Evolutionary conservation across 2,888 invertebrate species (phyloP).

Genomic region (Rambutsinella grinnellia): DNA sequence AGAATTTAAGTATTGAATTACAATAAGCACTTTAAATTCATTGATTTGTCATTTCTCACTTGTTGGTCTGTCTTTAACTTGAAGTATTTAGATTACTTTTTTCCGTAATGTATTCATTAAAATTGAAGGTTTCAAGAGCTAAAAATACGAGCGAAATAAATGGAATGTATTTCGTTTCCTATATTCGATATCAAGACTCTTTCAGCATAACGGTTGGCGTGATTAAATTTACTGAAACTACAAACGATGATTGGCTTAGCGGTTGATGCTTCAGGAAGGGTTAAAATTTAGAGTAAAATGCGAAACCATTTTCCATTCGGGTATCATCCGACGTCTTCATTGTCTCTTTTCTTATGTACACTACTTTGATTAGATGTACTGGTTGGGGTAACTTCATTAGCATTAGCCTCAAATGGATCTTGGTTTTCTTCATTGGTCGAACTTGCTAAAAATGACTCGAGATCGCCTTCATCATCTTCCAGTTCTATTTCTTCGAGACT

Average conservation of each 20-base stretch:
- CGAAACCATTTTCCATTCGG: background rate
- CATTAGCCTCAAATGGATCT: too few relatives aligned
- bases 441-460: constrained; percentile 74
- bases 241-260: background rate
- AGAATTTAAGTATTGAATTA: too few relatives aligned
- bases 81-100: too few relatives aligned
- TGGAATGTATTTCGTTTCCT: too few relatives aligned
- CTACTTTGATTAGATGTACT: background rate
- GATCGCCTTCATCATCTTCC: constrained; percentile 73
- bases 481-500: constrained; percentile 77
- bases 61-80: too few relatives aligned
- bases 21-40: too few relatives aligned
- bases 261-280: background rate
- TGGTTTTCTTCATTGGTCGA: constrained; percentile 1
- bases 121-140: too few relatives aligned
- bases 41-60: too few relatives aligned
- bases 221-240: background rate
- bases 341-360: background rate
- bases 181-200: too few relatives aligned
- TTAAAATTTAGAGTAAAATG: background rate
- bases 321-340: constrained; percentile 17
- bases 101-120: too few relatives aligned
- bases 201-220: background rate
- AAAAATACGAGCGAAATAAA: too few relatives aligned
- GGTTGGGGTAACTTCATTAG: too few relatives aligned